A percentile compares a stretch with the other conserved stretches of the same genome.
phyloP scores from a whole-genome alignment of 1,140 invertebrate species.

The Lysiphlebus fabarum region DNA sequence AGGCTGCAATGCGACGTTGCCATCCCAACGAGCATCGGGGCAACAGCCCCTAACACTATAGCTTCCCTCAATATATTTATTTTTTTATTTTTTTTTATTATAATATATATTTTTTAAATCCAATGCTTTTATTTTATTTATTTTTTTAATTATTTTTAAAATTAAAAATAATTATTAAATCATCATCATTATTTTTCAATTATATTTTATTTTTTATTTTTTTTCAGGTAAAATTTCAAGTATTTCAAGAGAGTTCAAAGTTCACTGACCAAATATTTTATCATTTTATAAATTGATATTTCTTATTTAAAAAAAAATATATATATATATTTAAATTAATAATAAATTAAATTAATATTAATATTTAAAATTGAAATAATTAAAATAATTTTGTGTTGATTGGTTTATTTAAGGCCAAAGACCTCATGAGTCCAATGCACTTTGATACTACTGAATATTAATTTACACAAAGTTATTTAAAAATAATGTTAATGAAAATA shows the following conservation, averaged over 20 bases:
- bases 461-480: background rate
- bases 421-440: too few species aligned
- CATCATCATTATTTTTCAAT: background rate
- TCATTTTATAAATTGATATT: too few species aligned
- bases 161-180: too few species aligned
- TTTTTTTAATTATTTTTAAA: background rate
- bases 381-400: too few species aligned
- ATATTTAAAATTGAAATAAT: too few species aligned
- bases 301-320: background rate
- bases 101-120: conserved; percentile 1
- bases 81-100: background rate
- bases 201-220: background rate
- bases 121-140: background rate
- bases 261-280: background rate
- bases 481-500: conserved; percentile 28
- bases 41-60: conserved; percentile 50
- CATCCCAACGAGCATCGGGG: conserved; percentile 55
- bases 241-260: background rate
- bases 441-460: too few species aligned
- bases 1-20: conserved; percentile 57
- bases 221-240: background rate
- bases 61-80: conserved; percentile 21
- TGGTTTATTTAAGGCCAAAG: too few species aligned
- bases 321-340: too few species aligned
- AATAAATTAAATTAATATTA: too few species aligned